Conservation (phyloP, 2,888 invertebrate species). For the Homarus gammarus region DNA sequence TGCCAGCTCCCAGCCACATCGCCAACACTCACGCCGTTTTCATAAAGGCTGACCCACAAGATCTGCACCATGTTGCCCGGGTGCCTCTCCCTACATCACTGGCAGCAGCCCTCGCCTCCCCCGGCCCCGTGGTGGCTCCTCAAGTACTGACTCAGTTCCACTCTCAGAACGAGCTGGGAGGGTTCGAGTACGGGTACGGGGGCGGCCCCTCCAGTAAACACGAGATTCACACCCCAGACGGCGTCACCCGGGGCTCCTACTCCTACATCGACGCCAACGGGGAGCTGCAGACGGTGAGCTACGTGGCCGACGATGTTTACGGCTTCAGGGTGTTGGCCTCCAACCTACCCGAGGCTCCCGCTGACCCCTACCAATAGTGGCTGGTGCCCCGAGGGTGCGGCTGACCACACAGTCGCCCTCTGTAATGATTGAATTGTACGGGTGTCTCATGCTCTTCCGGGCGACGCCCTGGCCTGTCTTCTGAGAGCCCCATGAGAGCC, state of each 20-base stretch:
- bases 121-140: conserved; percentile 20
- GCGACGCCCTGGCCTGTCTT: too few relatives aligned
- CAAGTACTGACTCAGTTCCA: conserved; percentile 64
- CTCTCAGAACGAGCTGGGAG: conserved; percentile 70
- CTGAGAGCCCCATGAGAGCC: conserved; percentile 12
- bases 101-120: neutral
- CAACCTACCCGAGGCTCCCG: conserved; percentile 21
- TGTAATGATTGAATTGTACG: neutral
- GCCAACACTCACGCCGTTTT: neutral
- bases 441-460: neutral
- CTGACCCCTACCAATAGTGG: neutral
- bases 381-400: neutral
- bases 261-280: conserved; percentile 56
- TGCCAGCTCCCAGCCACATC: neutral
- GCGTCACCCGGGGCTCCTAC: conserved; percentile 49
- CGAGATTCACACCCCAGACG: conserved; percentile 44
- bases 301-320: conserved; percentile 39
- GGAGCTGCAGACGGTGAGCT: conserved; percentile 31
- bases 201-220: conserved; percentile 56
- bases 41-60: neutral
- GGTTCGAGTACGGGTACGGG: conserved; percentile 67
- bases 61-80: neutral
- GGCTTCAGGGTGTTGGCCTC: conserved; percentile 35
- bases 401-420: neutral
- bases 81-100: neutral